Evolutionary conservation across 2,113 vertebrate species (phyloP), one percentile per base, ranked within the genome.

Genomic region (Trematocara macrostoma): DNA sequence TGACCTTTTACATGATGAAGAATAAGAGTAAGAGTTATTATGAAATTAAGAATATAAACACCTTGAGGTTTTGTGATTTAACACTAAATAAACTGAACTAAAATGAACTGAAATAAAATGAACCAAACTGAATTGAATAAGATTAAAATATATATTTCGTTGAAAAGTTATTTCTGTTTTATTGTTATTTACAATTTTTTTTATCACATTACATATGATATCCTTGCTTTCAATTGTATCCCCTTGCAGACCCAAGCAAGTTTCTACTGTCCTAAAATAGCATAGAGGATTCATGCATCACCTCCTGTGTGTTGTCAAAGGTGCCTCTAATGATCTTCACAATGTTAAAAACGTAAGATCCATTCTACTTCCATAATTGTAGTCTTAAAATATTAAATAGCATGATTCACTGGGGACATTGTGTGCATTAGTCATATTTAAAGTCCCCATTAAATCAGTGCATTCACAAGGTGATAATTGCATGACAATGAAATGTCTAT

Each of bases 231-330:
- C 49, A 57, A 31, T 79, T 26, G 14, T 79, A 45, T 74, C 78
- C 78, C 26, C 51, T 76, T 69, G 56, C 26, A 82, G 53, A 85
- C 47, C 49, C 23, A 52, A 20, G 71, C 74, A 80, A 47, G 23
- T 51, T 79, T 83, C 81, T 81, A 80, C 71, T 71, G 29, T 85
- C 84, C 49, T 23, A 86, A 80, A 87, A 89, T 80, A 84, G 81
- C 84, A 82, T 78, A 40, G 47, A 84, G 55, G 49, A 79, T 31
- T 84, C 61, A 83, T 76, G 53, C 53, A 52, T 85, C 57, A 29
- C 3, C 55, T 78, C 45, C 74, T 64, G 84, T 56, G 85, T 85
- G 87, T 64, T 78, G 64, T 78, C 49, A 81, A 84, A 89, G 42
- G 42, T 78, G 31, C 26, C 23, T 69, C 3, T 78, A 42, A 85